phyloP scores from a whole-genome alignment of 2,113 vertebrate species.

The Columbina picui region DNA sequence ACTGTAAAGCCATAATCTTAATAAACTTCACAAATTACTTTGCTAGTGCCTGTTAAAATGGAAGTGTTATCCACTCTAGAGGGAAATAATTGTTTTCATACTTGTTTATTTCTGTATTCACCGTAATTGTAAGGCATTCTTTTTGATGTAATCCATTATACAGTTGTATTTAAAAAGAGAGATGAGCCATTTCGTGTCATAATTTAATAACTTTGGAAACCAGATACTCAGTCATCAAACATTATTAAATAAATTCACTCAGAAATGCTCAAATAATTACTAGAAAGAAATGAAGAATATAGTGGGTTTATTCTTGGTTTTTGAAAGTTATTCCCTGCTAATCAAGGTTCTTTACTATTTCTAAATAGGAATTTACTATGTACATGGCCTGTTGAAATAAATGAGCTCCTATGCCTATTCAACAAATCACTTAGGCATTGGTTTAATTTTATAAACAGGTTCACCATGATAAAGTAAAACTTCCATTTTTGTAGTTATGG shows the following conservation, averaged over 20 bases:
- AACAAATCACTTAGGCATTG: background rate
- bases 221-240: background rate
- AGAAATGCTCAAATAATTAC: background rate
- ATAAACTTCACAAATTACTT: conserved; percentile 62
- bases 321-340: background rate
- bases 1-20: conserved; percentile 46
- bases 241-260: background rate
- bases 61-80: conserved; percentile 26
- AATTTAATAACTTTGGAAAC: conserved; percentile 5
- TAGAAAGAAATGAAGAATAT: background rate
- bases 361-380: background rate
- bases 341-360: background rate
- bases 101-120: conserved; percentile 46
- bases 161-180: background rate
- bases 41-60: conserved; percentile 30
- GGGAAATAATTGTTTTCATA: conserved; percentile 36
- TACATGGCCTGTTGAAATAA: background rate
- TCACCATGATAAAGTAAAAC: background rate
- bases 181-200: background rate
- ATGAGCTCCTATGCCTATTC: background rate
- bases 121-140: conserved; percentile 6
- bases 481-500: background rate
- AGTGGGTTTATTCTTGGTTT: background rate
- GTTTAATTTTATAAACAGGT: background rate
- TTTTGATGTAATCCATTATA: background rate